Conservation (phyloP, 2,797 vertebrate genomes). For the Lithobates sylvaticus region DNA sequence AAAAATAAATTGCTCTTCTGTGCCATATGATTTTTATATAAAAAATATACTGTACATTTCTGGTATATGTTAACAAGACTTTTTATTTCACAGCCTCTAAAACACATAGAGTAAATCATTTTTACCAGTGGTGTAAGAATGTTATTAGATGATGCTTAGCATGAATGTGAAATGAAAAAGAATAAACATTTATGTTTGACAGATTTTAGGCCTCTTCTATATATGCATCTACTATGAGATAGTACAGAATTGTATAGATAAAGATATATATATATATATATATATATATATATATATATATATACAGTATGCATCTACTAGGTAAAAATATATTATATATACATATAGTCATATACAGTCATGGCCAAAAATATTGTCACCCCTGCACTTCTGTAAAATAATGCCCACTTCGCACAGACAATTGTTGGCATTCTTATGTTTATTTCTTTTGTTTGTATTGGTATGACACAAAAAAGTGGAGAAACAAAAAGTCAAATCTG, state of each 20-base stretch:
- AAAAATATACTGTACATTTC: constrained; percentile 73
- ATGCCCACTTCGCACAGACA: too few relatives aligned
- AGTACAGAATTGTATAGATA: neutral
- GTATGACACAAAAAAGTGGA: too few relatives aligned
- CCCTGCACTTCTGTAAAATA: too few relatives aligned
- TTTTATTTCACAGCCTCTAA: constrained; percentile 69
- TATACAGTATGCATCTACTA: neutral
- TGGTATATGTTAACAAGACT: constrained; percentile 68
- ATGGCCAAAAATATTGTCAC: too few relatives aligned
- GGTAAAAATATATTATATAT: neutral
- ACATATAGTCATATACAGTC: too few relatives aligned
- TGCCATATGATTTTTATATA: constrained; percentile 75
- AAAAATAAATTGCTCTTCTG: constrained; percentile 75
- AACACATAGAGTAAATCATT: constrained; percentile 60
- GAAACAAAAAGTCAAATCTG: too few relatives aligned
- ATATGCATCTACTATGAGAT: too few relatives aligned
- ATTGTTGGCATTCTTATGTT: too few relatives aligned
- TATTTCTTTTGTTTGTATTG: too few relatives aligned
- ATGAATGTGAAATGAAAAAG: neutral
- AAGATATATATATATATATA: neutral
- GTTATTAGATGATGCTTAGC: neutral
- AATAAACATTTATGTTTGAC: neutral
- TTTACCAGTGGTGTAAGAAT: neutral
- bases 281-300: neutral
- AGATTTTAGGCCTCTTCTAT: neutral